Percentiles rank a stretch among this genome's conserved stretches.
These are phyloP conservation scores for Apodemus speciosus DNA, from an alignment of 2,113 vertebrate genomes.

Conservation along the genomic window DNA sequence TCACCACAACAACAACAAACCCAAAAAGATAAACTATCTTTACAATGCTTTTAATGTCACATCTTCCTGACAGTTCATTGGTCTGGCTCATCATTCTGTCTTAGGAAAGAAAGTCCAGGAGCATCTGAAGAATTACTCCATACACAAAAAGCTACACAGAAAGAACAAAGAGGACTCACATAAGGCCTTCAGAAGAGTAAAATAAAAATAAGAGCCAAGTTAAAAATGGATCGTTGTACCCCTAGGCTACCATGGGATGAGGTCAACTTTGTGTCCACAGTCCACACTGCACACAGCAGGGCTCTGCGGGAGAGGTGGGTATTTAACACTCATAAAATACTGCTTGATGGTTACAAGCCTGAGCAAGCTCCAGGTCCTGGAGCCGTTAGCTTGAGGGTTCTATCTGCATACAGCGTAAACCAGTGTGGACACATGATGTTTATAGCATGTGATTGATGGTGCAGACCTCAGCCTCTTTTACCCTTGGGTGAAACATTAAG, in stretches of 20 bases:
- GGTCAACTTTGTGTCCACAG: not conserved
- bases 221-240: not conserved
- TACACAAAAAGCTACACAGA: not conserved
- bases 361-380: not conserved
- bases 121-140: conserved; percentile 18
- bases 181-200: not conserved
- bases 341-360: not conserved
- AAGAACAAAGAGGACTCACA: conserved; percentile 3
- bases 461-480: not conserved
- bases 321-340: not conserved
- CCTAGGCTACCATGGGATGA: not conserved
- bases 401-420: not conserved
- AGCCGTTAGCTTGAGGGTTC: not conserved
- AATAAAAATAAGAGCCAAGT: not conserved
- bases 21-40: not conserved
- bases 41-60: conserved; percentile 3
- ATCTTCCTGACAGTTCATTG: conserved; percentile 38
- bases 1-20: too few relatives aligned
- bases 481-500: conserved; percentile 40
- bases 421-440: not conserved
- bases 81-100: conserved; percentile 8
- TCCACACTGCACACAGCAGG: not conserved
- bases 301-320: not conserved
- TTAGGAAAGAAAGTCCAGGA: conserved; percentile 28
- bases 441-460: not conserved